Evolutionary conservation across 2,888 invertebrate species (phyloP).

Genomic region (Xestia xanthographa): DNA sequence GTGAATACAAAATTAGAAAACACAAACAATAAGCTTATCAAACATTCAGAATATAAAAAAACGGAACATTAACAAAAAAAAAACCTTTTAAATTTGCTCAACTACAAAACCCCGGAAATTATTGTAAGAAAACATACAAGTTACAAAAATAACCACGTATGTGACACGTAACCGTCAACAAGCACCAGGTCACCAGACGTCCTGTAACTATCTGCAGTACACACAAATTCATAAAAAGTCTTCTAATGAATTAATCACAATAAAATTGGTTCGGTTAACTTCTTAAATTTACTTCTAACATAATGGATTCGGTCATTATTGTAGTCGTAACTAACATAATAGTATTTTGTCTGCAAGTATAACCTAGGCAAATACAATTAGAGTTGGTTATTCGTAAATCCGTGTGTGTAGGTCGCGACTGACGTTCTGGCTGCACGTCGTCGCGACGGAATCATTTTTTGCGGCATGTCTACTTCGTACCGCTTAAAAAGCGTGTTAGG

Average conservation of each 20-base stretch:
- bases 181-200: background rate
- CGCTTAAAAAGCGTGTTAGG: slow-evolving; percentile 81
- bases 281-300: slow-evolving; percentile 9
- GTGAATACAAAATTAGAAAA: no score
- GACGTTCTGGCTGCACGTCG: slow-evolving; percentile 53
- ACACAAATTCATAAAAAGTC: slow-evolving; percentile 7
- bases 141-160: background rate
- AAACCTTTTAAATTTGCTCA: background rate
- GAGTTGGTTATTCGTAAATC: slow-evolving; percentile 46
- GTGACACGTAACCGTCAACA: background rate
- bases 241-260: slow-evolving; percentile 14
- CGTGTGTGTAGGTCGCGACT: slow-evolving; percentile 63
- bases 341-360: slow-evolving; percentile 33
- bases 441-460: slow-evolving; percentile 81
- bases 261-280: slow-evolving; percentile 15
- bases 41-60: no score
- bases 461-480: slow-evolving; percentile 83
- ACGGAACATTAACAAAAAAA: no score
- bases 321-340: slow-evolving; percentile 8
- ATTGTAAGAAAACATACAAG: background rate
- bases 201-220: background rate
- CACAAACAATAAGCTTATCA: no score
- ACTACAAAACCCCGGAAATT: background rate
- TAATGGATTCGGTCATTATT: slow-evolving; percentile 19
- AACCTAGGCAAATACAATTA: slow-evolving; percentile 59